phyloP scores from a whole-genome alignment of 2,113 vertebrate species.

The Proterorhinus semilunaris region DNA sequence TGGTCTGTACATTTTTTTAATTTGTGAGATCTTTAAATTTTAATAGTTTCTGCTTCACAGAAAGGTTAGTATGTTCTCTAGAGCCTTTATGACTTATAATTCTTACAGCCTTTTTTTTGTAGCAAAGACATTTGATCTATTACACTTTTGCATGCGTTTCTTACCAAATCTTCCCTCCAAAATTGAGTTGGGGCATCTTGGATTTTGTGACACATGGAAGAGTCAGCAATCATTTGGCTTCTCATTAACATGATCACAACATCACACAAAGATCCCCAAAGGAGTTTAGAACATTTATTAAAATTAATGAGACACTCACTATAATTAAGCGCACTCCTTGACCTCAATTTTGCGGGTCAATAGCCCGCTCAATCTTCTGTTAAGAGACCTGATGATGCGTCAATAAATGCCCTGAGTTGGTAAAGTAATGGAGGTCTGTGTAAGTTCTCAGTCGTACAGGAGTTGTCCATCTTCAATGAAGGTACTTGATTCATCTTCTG shows the following conservation, averaged over 20 bases:
- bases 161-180: too few relatives aligned
- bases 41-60: too few relatives aligned
- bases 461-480: too few relatives aligned
- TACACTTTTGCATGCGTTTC: too few relatives aligned
- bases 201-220: background rate
- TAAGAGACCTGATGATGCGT: slow-evolving; percentile 10
- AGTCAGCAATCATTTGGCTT: background rate
- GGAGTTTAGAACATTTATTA: background rate
- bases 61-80: too few relatives aligned
- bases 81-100: too few relatives aligned
- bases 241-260: background rate
- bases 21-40: too few relatives aligned
- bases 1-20: too few relatives aligned
- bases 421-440: slow-evolving; percentile 21
- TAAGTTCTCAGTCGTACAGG: too few relatives aligned
- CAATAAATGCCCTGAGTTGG: slow-evolving; percentile 16
- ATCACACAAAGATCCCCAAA: background rate
- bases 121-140: too few relatives aligned
- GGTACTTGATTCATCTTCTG: too few relatives aligned
- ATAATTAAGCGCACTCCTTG: slow-evolving; percentile 1
- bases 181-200: background rate
- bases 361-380: slow-evolving; percentile 9
- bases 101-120: too few relatives aligned
- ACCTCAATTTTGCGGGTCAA: slow-evolving; percentile 22
- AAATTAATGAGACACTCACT: background rate